phyloP scores from a whole-genome alignment of 2,113 vertebrate genomes.

The Columba janthina region DNA sequence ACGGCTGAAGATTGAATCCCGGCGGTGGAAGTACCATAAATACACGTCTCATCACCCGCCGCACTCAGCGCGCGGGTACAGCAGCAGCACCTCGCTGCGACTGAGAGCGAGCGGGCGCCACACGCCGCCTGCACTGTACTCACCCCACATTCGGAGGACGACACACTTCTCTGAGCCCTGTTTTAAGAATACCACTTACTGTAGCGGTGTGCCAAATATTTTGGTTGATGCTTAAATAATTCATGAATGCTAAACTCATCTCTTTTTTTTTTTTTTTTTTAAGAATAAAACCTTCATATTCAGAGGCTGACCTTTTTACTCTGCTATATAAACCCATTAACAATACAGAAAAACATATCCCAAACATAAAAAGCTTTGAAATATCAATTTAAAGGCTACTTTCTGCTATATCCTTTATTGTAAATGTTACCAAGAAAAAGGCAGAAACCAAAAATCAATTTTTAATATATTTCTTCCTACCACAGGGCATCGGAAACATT shows the following conservation, averaged over 20 bases:
- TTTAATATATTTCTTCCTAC: conserved; percentile 85
- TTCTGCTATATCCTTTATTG: conserved; percentile 75
- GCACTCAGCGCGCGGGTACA: neutral
- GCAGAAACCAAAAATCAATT: conserved; percentile 80
- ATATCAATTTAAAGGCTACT: conserved; percentile 76
- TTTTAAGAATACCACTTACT: conserved; percentile 27
- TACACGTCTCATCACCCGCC: neutral
- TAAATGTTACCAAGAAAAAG: conserved; percentile 80
- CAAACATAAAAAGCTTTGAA: conserved; percentile 75
- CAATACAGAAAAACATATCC: conserved; percentile 72
- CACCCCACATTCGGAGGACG: neutral
- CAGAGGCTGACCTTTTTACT: conserved; percentile 75
- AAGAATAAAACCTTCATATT: conserved; percentile 74
- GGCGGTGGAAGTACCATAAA: neutral
- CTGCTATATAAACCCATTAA: conserved; percentile 73
- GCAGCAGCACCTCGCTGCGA: neutral
- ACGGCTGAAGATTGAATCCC: conserved; percentile 13
- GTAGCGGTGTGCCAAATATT: conserved; percentile 42
- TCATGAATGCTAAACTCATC: conserved; percentile 58
- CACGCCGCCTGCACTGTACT: neutral
- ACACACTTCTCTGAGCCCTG: neutral
- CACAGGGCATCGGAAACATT: conserved; percentile 77
- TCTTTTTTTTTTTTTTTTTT: conserved; percentile 20
- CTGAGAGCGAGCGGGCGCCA: neutral
- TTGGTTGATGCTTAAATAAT: conserved; percentile 66